These are phyloP conservation scores for Leucophenga maculata DNA, from an alignment of 2,888 invertebrate genomes.

Conservation along the genomic window DNA sequence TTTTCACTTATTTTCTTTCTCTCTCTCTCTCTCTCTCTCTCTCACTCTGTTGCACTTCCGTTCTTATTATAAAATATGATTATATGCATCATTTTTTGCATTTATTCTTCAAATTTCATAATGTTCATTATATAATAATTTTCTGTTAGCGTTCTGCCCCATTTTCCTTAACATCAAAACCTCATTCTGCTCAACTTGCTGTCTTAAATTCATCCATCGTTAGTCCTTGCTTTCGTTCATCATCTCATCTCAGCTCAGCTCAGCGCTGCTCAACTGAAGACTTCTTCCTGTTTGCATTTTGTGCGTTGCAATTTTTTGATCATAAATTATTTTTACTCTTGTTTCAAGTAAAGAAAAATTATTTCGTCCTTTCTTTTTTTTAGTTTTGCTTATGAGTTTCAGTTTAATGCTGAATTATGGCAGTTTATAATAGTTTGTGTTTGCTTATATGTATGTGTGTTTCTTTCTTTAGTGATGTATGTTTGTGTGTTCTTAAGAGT, in stretches of 20 bases:
- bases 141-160: slow-evolving; percentile 55
- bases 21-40: too few species aligned
- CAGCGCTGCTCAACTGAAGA: background rate
- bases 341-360: slow-evolving; percentile 21
- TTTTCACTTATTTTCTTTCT: too few species aligned
- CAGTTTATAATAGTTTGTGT: slow-evolving; percentile 58
- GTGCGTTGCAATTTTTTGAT: slow-evolving; percentile 58
- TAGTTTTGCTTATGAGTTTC: slow-evolving; percentile 37
- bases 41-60: too few species aligned
- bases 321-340: slow-evolving; percentile 50
- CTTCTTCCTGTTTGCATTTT: slow-evolving; percentile 51
- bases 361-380: slow-evolving; percentile 38
- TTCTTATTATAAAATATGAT: background rate
- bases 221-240: background rate
- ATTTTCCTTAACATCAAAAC: too few species aligned
- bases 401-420: slow-evolving; percentile 63
- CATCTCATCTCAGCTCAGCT: background rate
- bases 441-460: background rate
- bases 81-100: slow-evolving; percentile 16
- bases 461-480: too few species aligned
- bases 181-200: too few species aligned
- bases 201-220: background rate
- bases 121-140: slow-evolving; percentile 63
- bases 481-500: too few species aligned
- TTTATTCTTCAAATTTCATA: slow-evolving; percentile 58